Evolutionary conservation across 2,113 vertebrate genomes (phyloP).

Genomic region (Megaptera novaeangliae): DNA sequence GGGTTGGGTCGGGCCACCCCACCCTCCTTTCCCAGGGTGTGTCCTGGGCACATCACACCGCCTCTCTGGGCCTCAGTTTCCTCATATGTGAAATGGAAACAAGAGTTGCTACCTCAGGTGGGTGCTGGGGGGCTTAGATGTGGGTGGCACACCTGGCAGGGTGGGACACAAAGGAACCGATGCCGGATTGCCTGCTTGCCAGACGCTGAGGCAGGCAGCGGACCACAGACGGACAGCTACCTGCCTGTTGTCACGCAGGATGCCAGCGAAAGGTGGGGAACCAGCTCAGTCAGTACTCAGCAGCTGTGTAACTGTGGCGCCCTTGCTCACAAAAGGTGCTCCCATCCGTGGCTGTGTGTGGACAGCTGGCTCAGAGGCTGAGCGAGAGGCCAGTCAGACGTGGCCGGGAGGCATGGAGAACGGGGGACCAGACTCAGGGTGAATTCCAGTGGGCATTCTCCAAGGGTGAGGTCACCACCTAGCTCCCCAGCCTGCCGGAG

Average conservation of each 20-base stretch:
- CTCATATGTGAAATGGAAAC: not conserved
- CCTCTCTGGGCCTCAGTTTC: not conserved
- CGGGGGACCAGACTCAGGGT: not conserved
- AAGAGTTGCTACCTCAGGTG: not conserved
- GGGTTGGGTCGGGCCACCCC: not conserved
- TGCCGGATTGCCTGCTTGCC: not conserved
- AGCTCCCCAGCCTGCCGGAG: not conserved
- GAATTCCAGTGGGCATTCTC: constrained; percentile 40
- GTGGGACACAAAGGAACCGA: not conserved
- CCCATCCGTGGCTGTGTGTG: not conserved
- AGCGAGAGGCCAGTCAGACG: not conserved
- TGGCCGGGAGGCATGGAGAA: not conserved
- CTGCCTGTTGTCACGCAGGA: not conserved
- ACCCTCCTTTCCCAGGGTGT: not conserved
- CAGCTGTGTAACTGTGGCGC: not conserved
- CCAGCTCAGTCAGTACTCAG: not conserved
- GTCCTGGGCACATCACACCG: not conserved
- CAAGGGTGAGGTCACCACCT: constrained; percentile 36
- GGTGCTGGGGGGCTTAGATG: not conserved
- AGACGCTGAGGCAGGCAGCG: not conserved
- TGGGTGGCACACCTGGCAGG: not conserved
- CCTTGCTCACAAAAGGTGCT: not conserved
- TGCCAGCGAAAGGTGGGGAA: not conserved
- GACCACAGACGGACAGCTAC: not conserved
- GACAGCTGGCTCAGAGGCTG: not conserved